phyloP scores from a whole-genome alignment of 2,113 vertebrate species.

The Forbesichthys agassizii region DNA sequence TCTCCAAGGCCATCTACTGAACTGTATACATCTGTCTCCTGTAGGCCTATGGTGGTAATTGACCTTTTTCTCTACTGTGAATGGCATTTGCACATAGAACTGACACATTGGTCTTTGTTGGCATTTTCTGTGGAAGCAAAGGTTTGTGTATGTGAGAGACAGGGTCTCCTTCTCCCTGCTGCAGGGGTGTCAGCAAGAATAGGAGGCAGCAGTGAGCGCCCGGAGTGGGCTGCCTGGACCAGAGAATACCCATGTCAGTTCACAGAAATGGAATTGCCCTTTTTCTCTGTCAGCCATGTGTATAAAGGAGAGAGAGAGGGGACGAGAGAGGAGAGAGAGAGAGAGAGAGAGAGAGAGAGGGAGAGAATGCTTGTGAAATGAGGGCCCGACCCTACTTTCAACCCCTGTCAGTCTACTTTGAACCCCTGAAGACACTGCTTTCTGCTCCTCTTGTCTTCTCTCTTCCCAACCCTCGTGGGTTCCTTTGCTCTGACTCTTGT shows the following conservation, averaged over 20 bases:
- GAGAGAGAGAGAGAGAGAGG: slow-evolving; percentile 11
- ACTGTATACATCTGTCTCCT: slow-evolving; percentile 39
- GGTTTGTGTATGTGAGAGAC: slow-evolving; percentile 27
- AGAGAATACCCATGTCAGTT: slow-evolving; percentile 63
- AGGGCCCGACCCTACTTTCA: slow-evolving; percentile 54
- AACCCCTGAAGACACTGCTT: slow-evolving; percentile 54
- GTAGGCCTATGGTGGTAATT: slow-evolving; percentile 46
- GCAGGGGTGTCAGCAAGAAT: slow-evolving; percentile 56
- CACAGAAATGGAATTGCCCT: slow-evolving; percentile 58
- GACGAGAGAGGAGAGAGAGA: too few relatives aligned
- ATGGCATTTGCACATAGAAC: slow-evolving; percentile 65
- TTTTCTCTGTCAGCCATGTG: slow-evolving; percentile 48
- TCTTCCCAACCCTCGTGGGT: slow-evolving; percentile 8
- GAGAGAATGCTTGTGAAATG: slow-evolving; percentile 25
- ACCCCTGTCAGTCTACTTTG: slow-evolving; percentile 56
- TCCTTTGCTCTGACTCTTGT: slow-evolving; percentile 9
- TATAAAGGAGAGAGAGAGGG: slow-evolving; percentile 7
- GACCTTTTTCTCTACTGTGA: slow-evolving; percentile 56
- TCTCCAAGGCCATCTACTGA: too few relatives aligned
- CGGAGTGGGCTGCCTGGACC: slow-evolving; percentile 51
- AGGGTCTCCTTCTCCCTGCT: slow-evolving; percentile 55
- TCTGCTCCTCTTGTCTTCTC: slow-evolving; percentile 5
- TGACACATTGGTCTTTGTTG: slow-evolving; percentile 68
- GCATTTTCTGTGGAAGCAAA: slow-evolving; percentile 63
- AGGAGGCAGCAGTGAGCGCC: slow-evolving; percentile 54